phyloP scores from a whole-genome alignment of 2,797 vertebrate species.

The Distichodus sexfasciatus region DNA sequence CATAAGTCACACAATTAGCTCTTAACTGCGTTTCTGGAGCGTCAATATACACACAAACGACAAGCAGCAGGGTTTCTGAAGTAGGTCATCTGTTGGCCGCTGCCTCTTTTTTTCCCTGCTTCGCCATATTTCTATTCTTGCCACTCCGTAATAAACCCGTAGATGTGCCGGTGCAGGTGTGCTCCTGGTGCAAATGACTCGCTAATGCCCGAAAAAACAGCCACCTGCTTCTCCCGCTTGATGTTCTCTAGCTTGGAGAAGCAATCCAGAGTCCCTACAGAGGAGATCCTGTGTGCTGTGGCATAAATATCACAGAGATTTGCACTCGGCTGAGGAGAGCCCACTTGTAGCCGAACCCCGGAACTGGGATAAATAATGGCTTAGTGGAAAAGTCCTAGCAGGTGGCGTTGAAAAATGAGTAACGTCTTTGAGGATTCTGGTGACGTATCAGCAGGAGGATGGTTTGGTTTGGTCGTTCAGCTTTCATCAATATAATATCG shows the following conservation, averaged over 20 bases:
- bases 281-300: conserved; percentile 4
- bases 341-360: neutral
- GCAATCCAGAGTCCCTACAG: neutral
- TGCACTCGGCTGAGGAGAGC: neutral
- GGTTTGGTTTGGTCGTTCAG: too few relatives aligned
- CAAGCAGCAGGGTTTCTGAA: neutral
- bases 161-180: conserved; percentile 21
- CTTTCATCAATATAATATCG: too few relatives aligned
- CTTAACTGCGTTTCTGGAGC: too few relatives aligned
- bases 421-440: too few relatives aligned
- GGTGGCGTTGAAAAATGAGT: conserved; percentile 15
- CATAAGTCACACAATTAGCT: too few relatives aligned
- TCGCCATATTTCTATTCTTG: neutral
- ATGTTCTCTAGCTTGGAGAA: neutral
- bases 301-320: conserved; percentile 10
- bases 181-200: conserved; percentile 28
- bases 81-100: neutral
- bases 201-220: conserved; percentile 19
- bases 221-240: conserved; percentile 8
- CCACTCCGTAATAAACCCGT: neutral
- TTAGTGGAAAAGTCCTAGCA: conserved; percentile 10
- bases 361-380: conserved; percentile 8
- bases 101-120: neutral
- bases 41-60: too few relatives aligned
- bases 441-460: too few relatives aligned